Percentiles rank a stretch among this genome's conserved stretches.
Conservation (phyloP, 2,888 invertebrate genomes). For the Drosophila cyrtoloma region DNA sequence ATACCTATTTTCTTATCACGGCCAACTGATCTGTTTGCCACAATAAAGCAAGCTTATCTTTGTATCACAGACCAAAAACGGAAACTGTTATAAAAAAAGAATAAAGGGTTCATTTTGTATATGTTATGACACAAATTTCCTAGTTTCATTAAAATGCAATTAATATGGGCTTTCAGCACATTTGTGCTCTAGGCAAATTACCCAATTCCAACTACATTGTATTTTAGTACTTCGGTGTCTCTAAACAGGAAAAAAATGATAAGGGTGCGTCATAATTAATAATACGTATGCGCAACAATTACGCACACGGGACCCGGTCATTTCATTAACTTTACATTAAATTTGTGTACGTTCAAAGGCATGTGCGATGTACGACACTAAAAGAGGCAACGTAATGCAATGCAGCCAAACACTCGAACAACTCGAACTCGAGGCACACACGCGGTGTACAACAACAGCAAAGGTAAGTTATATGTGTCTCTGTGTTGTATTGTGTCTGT, state of each 20-base stretch:
- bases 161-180: slow-evolving; percentile 78
- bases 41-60: not conserved
- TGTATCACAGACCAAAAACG: not conserved
- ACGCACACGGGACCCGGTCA: slow-evolving; percentile 48
- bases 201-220: not conserved
- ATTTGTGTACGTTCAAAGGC: slow-evolving; percentile 11
- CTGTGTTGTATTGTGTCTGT: slow-evolving; percentile 5
- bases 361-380: slow-evolving; percentile 34
- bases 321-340: slow-evolving; percentile 74
- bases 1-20: slow-evolving; percentile 29
- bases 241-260: slow-evolving; percentile 34
- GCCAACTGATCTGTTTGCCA: slow-evolving; percentile 21
- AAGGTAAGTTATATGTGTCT: slow-evolving; percentile 6
- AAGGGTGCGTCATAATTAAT: slow-evolving; percentile 78
- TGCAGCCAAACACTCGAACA: slow-evolving; percentile 34
- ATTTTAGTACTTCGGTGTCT: slow-evolving; percentile 11
- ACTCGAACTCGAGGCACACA: slow-evolving; percentile 35
- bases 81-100: slow-evolving; percentile 21
- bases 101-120: slow-evolving; percentile 38
- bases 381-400: slow-evolving; percentile 17
- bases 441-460: slow-evolving; percentile 35
- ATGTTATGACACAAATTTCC: slow-evolving; percentile 25
- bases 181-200: slow-evolving; percentile 56
- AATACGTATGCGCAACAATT: slow-evolving; percentile 60
- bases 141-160: slow-evolving; percentile 77